Base-by-base conservation (phyloP, 2,797 vertebrate species). In the Thunnus albacares region DNA sequence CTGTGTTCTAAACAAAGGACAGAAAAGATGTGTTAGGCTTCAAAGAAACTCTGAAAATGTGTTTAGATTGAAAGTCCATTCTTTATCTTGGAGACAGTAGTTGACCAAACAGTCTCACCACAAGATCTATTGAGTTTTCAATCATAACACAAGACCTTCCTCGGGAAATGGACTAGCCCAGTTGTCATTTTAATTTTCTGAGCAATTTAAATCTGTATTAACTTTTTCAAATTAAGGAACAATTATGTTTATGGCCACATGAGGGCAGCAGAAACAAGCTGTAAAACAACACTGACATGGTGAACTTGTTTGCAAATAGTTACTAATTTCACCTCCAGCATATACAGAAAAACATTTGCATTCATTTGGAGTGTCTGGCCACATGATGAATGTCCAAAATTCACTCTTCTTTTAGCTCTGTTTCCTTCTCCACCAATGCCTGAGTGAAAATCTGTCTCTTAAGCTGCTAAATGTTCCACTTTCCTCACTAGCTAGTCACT, bases 1-100 rank as follows among this genome's bases (percentile, higher is more conserved):
- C 2, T 82, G 67, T 17, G 64, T 47, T 90, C 96, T 96, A 35
- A 45, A 43, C 80, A 73, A 75, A 58, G 77, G 61, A 79, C 30
- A 6, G 51, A 24, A 61, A 26, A 59, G 35, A 22, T 43, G 38
- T 77, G 18, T 3, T 17, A 12, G 55, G 43, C 24, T 58, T 28
- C 3, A 71, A 59, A 45, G n/a, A 72, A 49, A 49, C 17, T 18
- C 3, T 47, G 45, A 28, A 71, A 22, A 20, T 38, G 10, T 26
- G 10, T 45, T 57, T 30, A 30, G 12, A 56, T 17, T 24, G 0
- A 35, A 49, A 60, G 49, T 47, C 52, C 11, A 33, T 33, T 10
- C 1, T 17, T 24, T 28, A 61, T 6, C 3, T 33, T 49, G 28
- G 6, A 41, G 20, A 56, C 7, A 45, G 35, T 15, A 38, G 22